Evolutionary conservation across 2,797 vertebrate species (phyloP), one percentile per base, ranked within the genome.

Genomic region (Scolopax bukidnonensis): DNA sequence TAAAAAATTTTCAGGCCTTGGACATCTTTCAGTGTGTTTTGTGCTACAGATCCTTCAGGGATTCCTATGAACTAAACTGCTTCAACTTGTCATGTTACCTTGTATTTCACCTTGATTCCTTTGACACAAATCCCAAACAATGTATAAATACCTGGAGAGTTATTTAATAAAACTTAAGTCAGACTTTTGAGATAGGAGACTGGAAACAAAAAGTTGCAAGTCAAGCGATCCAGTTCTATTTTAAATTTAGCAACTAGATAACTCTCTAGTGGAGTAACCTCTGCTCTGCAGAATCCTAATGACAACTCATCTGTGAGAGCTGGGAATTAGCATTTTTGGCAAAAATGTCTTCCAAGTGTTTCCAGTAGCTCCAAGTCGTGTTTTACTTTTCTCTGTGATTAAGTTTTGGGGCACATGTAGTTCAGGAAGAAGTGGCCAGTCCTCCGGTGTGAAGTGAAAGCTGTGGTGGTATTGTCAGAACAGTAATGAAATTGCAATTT

Each of bases 241-340:
- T 84, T 92, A 82, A 95, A 89, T 86, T 79, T 95, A 88, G 69
- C 73, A 93, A 43, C 65, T 84, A 56, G 61, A 84, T 79, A 78
- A 25, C 36, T 95, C 80, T 88, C 90, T 61, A 69, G 88, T 79
- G 91, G 59, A 67, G 61, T 90, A 90, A 73, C 67, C 41, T 95
- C 83, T 91, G 67, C 54, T 88, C 40, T 45, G 50, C 67, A 65
- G 65, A 88, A 51, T 89, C 24, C 43, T 77, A 77, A 75, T 3
- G 5, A 32, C 8, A 75, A 53, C 64, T 87, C 51, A 64, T 80
- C 47, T 93, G 59, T 76, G 54, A 32, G 41, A 88, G 79, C 61
- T 88, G 57, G 61, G 65, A 91, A 65, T 86, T 61, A 51, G 47
- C 13, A 20, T 84, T 86, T 30, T 20, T 32, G 16, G 69, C 64